Base-by-base conservation (phyloP, 2,888 invertebrate species). In the Neelides folsomi region DNA sequence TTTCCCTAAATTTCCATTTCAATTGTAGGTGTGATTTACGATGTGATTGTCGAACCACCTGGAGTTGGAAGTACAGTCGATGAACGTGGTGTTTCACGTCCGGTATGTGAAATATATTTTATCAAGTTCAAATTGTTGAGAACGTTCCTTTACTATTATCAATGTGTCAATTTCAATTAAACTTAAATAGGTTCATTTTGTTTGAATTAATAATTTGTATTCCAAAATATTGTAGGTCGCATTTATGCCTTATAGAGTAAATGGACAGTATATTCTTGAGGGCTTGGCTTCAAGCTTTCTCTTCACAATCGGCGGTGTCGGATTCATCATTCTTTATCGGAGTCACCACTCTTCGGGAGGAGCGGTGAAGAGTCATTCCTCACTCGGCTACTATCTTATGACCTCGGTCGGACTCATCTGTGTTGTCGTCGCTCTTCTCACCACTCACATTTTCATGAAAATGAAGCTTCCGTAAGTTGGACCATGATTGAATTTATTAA, bases 241-340 rank as follows among this genome's bases (percentile, higher is more conserved):
- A 1, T 95, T 97, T 69, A 93, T 97, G 93, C 94, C 94, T 0
- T 94, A 94, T 70, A 77, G 97, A 62, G 93, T 98, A 0, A 98
- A 98, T 72, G 97, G 97, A 0, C 97, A 98, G 70, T 98, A 97
- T 69, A 98, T 98, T 52, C 94, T 98, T 93, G 98, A 98, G 74
- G 97, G 98, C 1, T 73, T 98, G 56, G 95, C 95, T 0, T 89
- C 95, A 10, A 93, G 93, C 71, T 97, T 98, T 69, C 78, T 98
- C 18, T 98, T 98, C 71, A 89, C 93, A 0, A 76, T 95, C 55
- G 97, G 97, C 41, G 95, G 95, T 0, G 73, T 97, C 34, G 97
- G 97, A 7, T 95, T 97, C 71, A 89, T 98, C 18, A 85, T 98
- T 55, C 75, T 98, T 57, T 97, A 98, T 71, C 85, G 89, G 66